Evolutionary conservation across 2,113 vertebrate species (phyloP).

Genomic region (Garra rufa): DNA sequence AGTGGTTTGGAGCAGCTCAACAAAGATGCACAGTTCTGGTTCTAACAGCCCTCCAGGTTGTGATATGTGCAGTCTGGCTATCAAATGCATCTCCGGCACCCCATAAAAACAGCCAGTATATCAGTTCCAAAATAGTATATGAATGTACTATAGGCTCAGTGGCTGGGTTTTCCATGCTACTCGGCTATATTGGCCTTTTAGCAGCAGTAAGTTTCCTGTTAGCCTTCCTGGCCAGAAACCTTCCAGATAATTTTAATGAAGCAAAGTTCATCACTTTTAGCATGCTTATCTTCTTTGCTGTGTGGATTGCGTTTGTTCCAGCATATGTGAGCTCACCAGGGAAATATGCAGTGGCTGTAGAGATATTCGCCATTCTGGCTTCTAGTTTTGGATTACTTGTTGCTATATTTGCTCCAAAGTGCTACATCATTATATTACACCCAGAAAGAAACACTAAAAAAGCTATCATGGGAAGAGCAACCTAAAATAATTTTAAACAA

Average conservation of each 20-base stretch:
- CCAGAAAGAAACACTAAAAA: slow-evolving; percentile 43
- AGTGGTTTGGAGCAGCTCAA: slow-evolving; percentile 51
- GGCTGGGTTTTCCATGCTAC: slow-evolving; percentile 62
- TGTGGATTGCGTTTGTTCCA: slow-evolving; percentile 63
- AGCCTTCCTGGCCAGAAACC: slow-evolving; percentile 72
- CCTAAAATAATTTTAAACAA: neutral
- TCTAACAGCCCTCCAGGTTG: slow-evolving; percentile 64
- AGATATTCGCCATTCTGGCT: slow-evolving; percentile 59
- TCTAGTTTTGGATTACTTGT: slow-evolving; percentile 60
- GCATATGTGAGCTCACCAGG: slow-evolving; percentile 71
- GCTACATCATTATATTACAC: slow-evolving; percentile 18
- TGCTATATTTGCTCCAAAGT: slow-evolving; percentile 61
- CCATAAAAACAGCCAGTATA: slow-evolving; percentile 65
- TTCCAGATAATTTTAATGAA: slow-evolving; percentile 72
- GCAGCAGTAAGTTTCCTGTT: slow-evolving; percentile 71
- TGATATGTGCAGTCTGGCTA: slow-evolving; percentile 70
- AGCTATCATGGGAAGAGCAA: slow-evolving; percentile 29
- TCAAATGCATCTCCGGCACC: slow-evolving; percentile 58
- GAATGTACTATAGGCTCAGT: slow-evolving; percentile 71
- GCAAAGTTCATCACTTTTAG: slow-evolving; percentile 73
- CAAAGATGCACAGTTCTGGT: slow-evolving; percentile 71
- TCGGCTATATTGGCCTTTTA: slow-evolving; percentile 71
- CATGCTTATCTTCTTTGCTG: slow-evolving; percentile 71
- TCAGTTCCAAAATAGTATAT: slow-evolving; percentile 67
- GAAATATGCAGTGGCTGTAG: slow-evolving; percentile 66